phyloP scores from a whole-genome alignment of 2,888 invertebrate species.

The Zonitis immaculata region DNA sequence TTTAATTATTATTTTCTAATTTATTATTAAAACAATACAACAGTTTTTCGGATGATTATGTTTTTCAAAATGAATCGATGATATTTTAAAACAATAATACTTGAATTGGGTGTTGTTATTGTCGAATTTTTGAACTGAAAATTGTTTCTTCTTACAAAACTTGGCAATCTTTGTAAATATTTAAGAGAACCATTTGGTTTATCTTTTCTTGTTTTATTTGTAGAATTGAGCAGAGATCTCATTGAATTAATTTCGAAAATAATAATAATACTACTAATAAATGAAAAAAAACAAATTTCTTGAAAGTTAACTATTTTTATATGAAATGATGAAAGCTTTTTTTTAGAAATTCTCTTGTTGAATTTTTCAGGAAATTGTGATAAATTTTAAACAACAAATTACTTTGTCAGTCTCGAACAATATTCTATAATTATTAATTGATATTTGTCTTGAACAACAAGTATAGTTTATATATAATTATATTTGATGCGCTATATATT shows the following conservation, averaged over 20 bases:
- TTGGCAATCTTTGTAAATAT: slow-evolving; percentile 24
- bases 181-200: too few relatives aligned
- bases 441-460: too few relatives aligned
- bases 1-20: not conserved
- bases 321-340: slow-evolving; percentile 29
- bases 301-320: slow-evolving; percentile 37
- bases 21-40: too few relatives aligned
- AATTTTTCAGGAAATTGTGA: slow-evolving; percentile 47
- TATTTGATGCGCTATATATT: slow-evolving; percentile 42
- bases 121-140: not conserved
- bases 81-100: not conserved
- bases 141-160: slow-evolving; percentile 20
- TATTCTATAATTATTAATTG: too few relatives aligned
- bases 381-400: slow-evolving; percentile 29
- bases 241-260: slow-evolving; percentile 20
- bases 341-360: slow-evolving; percentile 25
- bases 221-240: slow-evolving; percentile 26
- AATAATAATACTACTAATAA: too few relatives aligned
- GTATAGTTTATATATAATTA: slow-evolving; percentile 34
- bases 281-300: slow-evolving; percentile 15
- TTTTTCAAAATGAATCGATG: not conserved
- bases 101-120: slow-evolving; percentile 5
- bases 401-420: slow-evolving; percentile 20
- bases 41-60: too few relatives aligned
- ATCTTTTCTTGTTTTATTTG: too few relatives aligned